Base-by-base conservation (phyloP, 2,888 invertebrate species). In the Ecliptopera silaceata region DNA sequence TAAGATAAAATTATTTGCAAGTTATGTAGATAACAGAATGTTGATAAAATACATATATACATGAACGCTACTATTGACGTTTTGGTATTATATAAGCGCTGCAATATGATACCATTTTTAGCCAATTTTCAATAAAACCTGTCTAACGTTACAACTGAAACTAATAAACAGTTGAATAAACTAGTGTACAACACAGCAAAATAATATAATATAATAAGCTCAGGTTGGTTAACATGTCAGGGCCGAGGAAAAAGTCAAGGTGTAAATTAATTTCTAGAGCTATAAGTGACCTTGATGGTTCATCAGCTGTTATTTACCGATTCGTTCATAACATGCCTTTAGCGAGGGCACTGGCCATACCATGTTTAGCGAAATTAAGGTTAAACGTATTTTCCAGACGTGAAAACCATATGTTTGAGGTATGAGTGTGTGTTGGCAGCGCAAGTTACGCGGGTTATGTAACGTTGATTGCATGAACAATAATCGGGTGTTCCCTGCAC, bases 1-100 rank as follows among this genome's bases (percentile, higher is more conserved):
- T 79, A 77, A 76, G 76, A 75, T 51, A 36, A 15, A 36, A 32
- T 13, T 20, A 42, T 13, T 13, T 22, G 31, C 26, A 43, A 38
- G 29, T 22, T 32, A 49, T 49, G 12, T 43, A 38, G 50, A 51
- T 51, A 51, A 51, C 26, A 11, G 15, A 13, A 48, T 17, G 31
- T n/a, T 18, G 46, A 41, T 53, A 53, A 46, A 39, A 45, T 17
- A 4, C 18, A 45, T 45, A 31, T 47, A 36, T 12, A 41, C 17
- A 31, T 17, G 13, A 8, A 10, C 2, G 36, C 8, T 4, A n/a
- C 15, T 36, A 15, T 36, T 36, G 15, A 36, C 26, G 26, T 8
- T 26, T 8, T 6, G 26, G 26, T 26, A 26, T 26, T 22, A 22
- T 22, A 22, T 36, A 15, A 15, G 13, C 13, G 13, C 13, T 34